Conservation (phyloP, 2,888 invertebrate genomes). For the Actias luna region DNA sequence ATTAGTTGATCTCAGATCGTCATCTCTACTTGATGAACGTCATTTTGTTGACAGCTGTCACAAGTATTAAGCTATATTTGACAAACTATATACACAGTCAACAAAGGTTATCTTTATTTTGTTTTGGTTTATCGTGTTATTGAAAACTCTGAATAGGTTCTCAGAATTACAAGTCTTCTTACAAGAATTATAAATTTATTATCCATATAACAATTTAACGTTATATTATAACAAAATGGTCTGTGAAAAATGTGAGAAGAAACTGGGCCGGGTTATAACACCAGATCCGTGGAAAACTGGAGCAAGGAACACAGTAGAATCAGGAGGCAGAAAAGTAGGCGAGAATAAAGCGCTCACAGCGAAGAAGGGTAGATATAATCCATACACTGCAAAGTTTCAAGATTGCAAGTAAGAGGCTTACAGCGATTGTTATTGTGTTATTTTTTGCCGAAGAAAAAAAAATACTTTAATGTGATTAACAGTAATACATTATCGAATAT, state of each 20-base stretch:
- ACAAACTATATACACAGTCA: too few species aligned
- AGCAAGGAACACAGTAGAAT: conserved; percentile 94
- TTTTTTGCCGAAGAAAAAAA: not conserved
- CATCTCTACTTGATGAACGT: too few species aligned
- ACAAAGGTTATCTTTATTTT: too few species aligned
- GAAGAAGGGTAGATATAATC: conserved; percentile 91
- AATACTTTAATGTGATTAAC: too few species aligned
- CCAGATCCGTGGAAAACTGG: conserved; percentile 98
- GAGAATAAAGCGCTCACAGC: conserved; percentile 97
- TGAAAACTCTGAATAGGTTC: too few species aligned
- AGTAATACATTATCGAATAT: too few species aligned
- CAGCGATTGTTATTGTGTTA: not conserved
- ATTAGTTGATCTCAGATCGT: too few species aligned
- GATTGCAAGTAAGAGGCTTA: conserved; percentile 82
- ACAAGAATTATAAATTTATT: too few species aligned
- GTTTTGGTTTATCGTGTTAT: too few species aligned
- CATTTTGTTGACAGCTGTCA: too few species aligned
- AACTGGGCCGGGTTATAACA: conserved; percentile 95
- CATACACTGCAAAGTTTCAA: conserved; percentile 89
- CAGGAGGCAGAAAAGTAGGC: conserved; percentile 94
- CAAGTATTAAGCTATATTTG: too few species aligned
- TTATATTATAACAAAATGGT: conserved; percentile 83
- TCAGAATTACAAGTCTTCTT: too few species aligned
- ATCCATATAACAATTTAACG: not conserved
- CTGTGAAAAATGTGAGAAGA: conserved; percentile 95